These are phyloP conservation scores for Eriocheir sinensis DNA, from an alignment of 1,140 invertebrate genomes.

Conservation along the genomic window DNA sequence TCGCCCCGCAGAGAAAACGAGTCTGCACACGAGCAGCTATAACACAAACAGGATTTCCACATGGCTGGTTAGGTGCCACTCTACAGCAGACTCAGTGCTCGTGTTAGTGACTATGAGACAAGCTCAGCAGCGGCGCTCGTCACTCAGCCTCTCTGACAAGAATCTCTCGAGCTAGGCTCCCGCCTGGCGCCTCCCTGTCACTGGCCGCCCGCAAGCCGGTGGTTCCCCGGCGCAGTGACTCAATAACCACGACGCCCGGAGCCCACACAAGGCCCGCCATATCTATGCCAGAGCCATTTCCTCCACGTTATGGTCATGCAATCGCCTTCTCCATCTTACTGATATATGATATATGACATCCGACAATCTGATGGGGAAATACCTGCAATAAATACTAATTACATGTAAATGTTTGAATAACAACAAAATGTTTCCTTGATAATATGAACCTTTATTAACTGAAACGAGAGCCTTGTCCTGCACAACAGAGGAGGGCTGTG, in stretches of 20 bases:
- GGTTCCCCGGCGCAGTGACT: background rate
- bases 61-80: no score
- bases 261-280: background rate
- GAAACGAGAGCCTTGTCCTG: background rate
- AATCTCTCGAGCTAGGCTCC: no score
- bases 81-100: no score
- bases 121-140: no score
- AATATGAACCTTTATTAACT: background rate
- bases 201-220: no score
- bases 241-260: background rate
- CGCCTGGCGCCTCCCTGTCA: no score
- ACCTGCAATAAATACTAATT: background rate
- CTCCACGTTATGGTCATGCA: background rate
- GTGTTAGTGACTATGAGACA: no score
- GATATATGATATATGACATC: background rate
- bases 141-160: no score
- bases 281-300: background rate
- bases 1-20: no score
- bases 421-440: slow-evolving; percentile 14
- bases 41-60: no score
- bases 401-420: background rate
- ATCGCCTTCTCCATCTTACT: background rate
- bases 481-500: background rate
- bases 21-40: no score
- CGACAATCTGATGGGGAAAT: background rate